A percentile compares a stretch with the other conserved stretches of the same genome.
Evolutionary conservation across 2,797 vertebrate species (phyloP).

Genomic region (Tamandua tetradactyla): DNA sequence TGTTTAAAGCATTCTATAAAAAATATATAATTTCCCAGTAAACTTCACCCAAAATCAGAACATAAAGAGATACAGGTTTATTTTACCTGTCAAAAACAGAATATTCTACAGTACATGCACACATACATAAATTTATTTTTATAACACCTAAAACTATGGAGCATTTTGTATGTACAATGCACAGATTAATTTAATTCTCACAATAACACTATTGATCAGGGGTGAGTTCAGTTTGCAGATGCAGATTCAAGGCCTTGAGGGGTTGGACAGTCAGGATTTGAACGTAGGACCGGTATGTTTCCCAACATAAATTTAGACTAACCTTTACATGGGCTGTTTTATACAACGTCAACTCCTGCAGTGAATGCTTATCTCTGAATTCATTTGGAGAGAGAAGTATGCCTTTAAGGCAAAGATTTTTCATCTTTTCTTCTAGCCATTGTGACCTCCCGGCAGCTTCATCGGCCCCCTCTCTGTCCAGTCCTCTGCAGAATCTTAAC

Average conservation of each 20-base stretch:
- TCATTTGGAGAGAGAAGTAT: neutral
- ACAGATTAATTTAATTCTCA: neutral
- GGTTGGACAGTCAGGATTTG: neutral
- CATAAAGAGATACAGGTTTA: neutral
- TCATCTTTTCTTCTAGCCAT: neutral
- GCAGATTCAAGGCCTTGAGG: neutral
- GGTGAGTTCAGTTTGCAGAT: neutral
- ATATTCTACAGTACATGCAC: neutral
- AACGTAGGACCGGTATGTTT: neutral
- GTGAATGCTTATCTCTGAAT: neutral
- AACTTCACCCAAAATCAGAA: neutral
- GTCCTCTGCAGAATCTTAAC: neutral
- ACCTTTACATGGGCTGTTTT: neutral
- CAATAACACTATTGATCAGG: neutral
- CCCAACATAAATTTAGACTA: neutral
- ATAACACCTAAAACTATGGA: neutral
- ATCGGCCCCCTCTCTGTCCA: neutral
- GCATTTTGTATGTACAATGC: neutral
- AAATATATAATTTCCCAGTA: neutral
- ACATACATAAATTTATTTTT: neutral
- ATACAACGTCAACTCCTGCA: neutral
- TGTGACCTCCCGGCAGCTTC: neutral
- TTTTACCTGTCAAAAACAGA: neutral
- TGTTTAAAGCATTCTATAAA: neutral
- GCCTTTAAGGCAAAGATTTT: neutral